Percentiles rank a stretch among this genome's conserved stretches.
Evolutionary conservation across 2,888 invertebrate species (phyloP).

Genomic region (Heliconius aoede): DNA sequence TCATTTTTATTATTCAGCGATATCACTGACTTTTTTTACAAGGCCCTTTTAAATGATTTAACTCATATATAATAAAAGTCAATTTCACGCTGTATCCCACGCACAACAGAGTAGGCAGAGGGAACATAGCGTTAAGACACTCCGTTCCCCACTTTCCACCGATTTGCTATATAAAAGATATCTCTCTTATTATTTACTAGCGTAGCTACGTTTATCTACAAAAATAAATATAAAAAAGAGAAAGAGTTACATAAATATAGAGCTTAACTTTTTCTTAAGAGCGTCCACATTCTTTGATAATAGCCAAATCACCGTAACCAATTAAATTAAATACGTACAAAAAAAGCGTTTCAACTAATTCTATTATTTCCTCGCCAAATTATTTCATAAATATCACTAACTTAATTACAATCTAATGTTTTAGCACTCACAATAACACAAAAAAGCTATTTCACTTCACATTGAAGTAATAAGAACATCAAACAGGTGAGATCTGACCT

Average conservation of each 20-base stretch:
- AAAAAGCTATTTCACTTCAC: slow-evolving; percentile 21
- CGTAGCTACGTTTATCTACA: background rate
- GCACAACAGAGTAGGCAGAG: no score
- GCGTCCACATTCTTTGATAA: background rate
- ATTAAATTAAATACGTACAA: background rate
- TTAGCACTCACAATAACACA: background rate
- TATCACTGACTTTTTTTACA: background rate
- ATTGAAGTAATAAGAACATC: slow-evolving; percentile 37
- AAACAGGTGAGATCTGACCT: slow-evolving; percentile 49
- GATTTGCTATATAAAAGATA: background rate
- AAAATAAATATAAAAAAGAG: background rate
- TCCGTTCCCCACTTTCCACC: no score
- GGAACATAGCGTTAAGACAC: no score
- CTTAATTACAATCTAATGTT: background rate
- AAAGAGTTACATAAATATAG: background rate
- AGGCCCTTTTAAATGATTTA: no score
- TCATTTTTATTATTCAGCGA: background rate
- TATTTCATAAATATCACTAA: background rate
- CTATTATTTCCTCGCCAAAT: background rate
- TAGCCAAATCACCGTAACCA: background rate
- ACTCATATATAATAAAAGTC: no score
- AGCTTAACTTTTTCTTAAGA: background rate
- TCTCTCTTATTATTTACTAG: no score
- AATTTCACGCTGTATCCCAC: no score
- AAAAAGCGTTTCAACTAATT: background rate